Base-by-base conservation (phyloP, 2,888 invertebrate species). In the Villa cingulata region DNA sequence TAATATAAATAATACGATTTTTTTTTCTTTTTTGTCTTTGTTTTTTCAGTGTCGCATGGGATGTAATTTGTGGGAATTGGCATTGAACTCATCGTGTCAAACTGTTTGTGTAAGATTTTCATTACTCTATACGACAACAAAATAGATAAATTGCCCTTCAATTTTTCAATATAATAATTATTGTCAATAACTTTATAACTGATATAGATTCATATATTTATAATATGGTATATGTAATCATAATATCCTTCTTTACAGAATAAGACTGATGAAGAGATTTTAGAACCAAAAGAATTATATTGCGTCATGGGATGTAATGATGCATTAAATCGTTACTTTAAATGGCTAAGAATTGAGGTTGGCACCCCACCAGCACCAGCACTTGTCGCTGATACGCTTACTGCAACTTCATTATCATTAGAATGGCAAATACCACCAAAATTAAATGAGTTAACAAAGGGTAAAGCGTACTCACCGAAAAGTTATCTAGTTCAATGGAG, bases 301-400 rank as follows among this genome's bases (percentile, higher is more conserved):
- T 87, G 87, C 62, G 80, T 84, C 29, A 80, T 84, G 71, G 87
- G 88, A 47, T 89, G 89, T 65, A 84, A 84, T 62, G 81, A 82
- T 61, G 88, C 86, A 43, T 70, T 86, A 44, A 81, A 80, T 57
- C 74, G 78, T 48, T 87, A 87, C 65, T 81, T 81, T 57, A 78
- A 81, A 59, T 76, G 77, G 61, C 68, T 86, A 50, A 75, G 76
- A 76, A 78, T 75, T 59, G 72, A 80, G 58, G 75, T 86, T 51
- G 83, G 82, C 1, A 76, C 74, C 15, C 83, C 84, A 29, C 73
- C 80, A 15, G 79, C 84, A 4, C 88, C 88, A 10, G 83, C 83
- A 3, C 68, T 89, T 43, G 81, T 86, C 5, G 82, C 86, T 1
- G 85, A 86, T 61, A 81, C 83, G 41, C 66, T 85, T 51, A 83